Base-by-base conservation (phyloP, 2,797 vertebrate species). In the Microctenopoma stevenorrisi region DNA sequence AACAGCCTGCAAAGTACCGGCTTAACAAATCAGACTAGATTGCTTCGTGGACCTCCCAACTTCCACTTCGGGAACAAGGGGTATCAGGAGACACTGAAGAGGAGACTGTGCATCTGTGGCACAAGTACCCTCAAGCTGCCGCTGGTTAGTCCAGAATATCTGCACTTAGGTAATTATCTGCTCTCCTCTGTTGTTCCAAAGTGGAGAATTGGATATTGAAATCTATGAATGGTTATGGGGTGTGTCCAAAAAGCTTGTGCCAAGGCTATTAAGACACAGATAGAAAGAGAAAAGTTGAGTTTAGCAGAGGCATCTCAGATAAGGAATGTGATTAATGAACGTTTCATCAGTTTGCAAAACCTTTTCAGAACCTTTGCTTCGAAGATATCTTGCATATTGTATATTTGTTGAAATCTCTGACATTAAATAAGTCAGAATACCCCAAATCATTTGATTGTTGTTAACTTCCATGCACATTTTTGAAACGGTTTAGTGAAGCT, bases 101-200 rank as follows among this genome's bases (percentile, higher is more conserved):
- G 79, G 70, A 86, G 86, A 74, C 73, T 50, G 78, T 88, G 87
- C 85, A 89, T 93, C 90, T 90, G 88, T 82, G 84, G 86, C 75
- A 79, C 59, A 72, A 91, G 86, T 84, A 84, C 88, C 91, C 93
- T 94, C 92, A 79, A 94, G 93, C 90, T 91, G 89, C 82, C 86
- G 82, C 87, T 83, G 76, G 89, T 92, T 93, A 91, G 91, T 89
- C 84, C 84, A 90, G 81, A 92, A 92, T 35, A 35, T 93, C 88
- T 90, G 85, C 88, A 92, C 91, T 94, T 88, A 89, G 92, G 90
- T 93, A 94, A 94, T 94, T 94, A 93, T 94, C 92, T 92, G 83
- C 75, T 74, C 72, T 91, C 90, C 93, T 91, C 73, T 87, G 92
- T 93, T 94, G 92, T 93, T 91, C 87, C 85, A 82, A 75, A 89